Evolutionary conservation across 2,797 vertebrate species (phyloP), one percentile per base, ranked within the genome.

Genomic region (Chrysolophus pictus): DNA sequence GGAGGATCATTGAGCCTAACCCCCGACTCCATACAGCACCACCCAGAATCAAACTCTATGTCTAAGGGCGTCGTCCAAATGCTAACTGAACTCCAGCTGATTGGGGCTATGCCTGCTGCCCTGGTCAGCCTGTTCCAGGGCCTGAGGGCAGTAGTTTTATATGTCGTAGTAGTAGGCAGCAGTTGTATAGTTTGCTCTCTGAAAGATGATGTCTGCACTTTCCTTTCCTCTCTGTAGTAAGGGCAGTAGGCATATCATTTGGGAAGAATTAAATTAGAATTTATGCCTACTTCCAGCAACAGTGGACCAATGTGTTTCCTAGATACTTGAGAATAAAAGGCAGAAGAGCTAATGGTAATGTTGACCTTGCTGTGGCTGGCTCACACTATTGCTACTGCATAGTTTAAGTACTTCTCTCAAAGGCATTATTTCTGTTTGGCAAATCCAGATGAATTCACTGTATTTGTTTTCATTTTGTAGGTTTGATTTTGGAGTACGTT

Each of bases 351-450:
- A 33, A 39, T 42, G 70, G 26, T 86, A 39, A 78, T 62, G 65
- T 87, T 92, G 68, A 68, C 39, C 42, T 89, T 74, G 39, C 56
- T 24, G 24, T 47, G 23, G 41, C 79, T 94, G 89, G 65, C 44
- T 82, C n/a, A 79, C 12, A 14, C 10, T 82, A 41, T 92, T 65
- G 51, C 64, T 55, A 71, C 29, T 79, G n/a, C 15, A 9, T 56
- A 24, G 35, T 53, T 93, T 87, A 47, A 49, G 62, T 91, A 56
- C n/a, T 92, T 95, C 42, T 79, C 47, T 53, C 62, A 80, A 84
- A 93, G 68, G 49, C 91, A 56, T 60, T 62, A 21, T 74, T 93
- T 88, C 77, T 88, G 28, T 80, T 70, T n/a, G 82, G 55, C 53
- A 79, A 60, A 63, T 73, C 76, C 58, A 41, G 11, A 11, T 74